A percentile compares a stretch with the other conserved stretches of the same genome.
Conservation (phyloP, 2,113 vertebrate genomes). For the Mus spicilegus region DNA sequence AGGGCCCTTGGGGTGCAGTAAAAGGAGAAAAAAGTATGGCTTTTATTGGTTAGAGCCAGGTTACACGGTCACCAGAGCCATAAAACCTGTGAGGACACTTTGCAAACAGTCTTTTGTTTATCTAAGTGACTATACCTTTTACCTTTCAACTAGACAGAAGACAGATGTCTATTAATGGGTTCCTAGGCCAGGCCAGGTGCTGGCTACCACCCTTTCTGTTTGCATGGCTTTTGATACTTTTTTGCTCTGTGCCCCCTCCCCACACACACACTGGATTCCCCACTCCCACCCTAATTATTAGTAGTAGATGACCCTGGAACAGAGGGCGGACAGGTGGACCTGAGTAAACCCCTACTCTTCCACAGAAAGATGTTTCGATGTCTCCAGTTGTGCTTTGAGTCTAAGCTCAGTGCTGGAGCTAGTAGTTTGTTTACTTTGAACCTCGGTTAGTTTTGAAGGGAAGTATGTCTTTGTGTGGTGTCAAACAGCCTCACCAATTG, state of each 20-base stretch:
- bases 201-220: neutral
- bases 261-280: neutral
- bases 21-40: neutral
- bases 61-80: conserved; percentile 32
- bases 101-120: conserved; percentile 72
- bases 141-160: conserved; percentile 42
- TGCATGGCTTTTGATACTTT: neutral
- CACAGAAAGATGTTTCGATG: neutral
- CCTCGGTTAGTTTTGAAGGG: neutral
- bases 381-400: neutral
- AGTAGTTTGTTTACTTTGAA: too few relatives aligned
- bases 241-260: neutral
- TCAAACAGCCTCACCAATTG: neutral
- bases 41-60: neutral
- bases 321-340: neutral
- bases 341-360: neutral
- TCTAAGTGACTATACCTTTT: conserved; percentile 35
- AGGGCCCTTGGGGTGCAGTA: neutral
- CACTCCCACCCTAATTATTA: neutral
- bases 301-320: neutral
- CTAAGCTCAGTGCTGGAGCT: too few relatives aligned
- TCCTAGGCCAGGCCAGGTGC: conserved; percentile 6
- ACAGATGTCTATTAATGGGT: conserved; percentile 54
- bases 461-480: neutral
- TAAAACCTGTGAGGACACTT: conserved; percentile 59